Percentiles rank a stretch among this genome's conserved stretches.
These are phyloP conservation scores for Belgica antarctica DNA, from an alignment of 2,888 invertebrate species.

Conservation along the genomic window DNA sequence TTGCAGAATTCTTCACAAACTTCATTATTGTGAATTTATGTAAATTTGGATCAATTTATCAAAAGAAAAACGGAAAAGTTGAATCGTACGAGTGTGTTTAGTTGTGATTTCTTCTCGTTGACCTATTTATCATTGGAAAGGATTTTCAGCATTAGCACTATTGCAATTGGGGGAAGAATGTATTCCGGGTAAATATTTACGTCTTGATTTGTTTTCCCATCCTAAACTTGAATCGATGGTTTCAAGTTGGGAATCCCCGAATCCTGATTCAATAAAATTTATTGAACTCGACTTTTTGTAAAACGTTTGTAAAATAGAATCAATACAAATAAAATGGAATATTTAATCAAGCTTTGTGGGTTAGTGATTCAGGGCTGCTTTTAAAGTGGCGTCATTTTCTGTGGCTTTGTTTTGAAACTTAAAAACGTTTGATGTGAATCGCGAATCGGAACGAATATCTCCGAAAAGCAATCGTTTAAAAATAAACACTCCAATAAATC, in stretches of 20 bases:
- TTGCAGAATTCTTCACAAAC: background rate
- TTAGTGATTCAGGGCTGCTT: background rate
- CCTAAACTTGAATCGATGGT: background rate
- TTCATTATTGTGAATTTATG: slow-evolving; percentile 34
- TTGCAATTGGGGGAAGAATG: slow-evolving; percentile 7
- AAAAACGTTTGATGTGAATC: no score
- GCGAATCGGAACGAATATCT: no score
- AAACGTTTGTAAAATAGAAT: no score
- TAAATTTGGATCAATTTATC: slow-evolving; percentile 38
- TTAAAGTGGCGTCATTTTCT: no score
- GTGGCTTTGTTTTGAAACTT: background rate
- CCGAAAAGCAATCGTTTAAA: no score
- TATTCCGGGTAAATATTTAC: slow-evolving; percentile 13
- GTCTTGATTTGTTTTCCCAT: slow-evolving; percentile 12
- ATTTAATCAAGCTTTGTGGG: background rate
- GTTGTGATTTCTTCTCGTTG: background rate
- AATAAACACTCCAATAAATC: no score
- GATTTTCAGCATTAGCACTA: no score
- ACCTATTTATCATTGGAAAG: background rate
- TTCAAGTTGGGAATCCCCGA: background rate
- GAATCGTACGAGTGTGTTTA: background rate
- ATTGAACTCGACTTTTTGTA: background rate
- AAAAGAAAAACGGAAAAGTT: slow-evolving; percentile 9
- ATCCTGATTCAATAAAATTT: background rate
- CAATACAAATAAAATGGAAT: background rate